Evolutionary conservation across 2,113 vertebrate species (phyloP), one percentile per base, ranked within the genome.

Genomic region (Oryzias javanicus): DNA sequence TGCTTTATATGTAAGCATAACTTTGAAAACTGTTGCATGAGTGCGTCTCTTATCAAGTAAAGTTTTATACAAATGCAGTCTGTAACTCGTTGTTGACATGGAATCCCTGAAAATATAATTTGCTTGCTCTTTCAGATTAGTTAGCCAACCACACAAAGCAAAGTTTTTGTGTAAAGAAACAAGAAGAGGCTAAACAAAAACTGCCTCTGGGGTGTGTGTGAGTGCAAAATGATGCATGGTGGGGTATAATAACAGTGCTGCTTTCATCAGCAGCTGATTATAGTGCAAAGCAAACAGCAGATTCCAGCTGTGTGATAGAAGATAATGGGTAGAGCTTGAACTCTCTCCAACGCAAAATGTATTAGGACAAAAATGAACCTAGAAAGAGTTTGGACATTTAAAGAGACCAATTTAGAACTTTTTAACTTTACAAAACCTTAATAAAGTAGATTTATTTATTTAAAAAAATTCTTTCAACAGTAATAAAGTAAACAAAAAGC

Each of bases 221-320:
- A 40, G 49, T 66, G 41, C 18, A 74, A 78, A 79, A 17, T 61
- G 55, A 72, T 81, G 53, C 27, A 40, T 81, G 63, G 40, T n/a
- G 20, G 66, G 48, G 62, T 76, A 60, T 66, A 84, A 83, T 81
- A 76, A 68, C 53, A 77, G 73, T 50, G 13, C 22, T 64, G 50
- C 60, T 74, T 58, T 78, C 74, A 77, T 81, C 56, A 70, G 65
- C 48, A 57, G 74, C 29, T 78, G 72, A 87, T 82, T 82, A 76
- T 42, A 72, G 78, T 71, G 50, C 57, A 70, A 55, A 49, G 47
- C 45, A 14, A 24, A 46, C 53, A 67, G 56, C 46, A 69, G 40
- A 41, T 60, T 72, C 63, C 70, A 82, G 74, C 71, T 83, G 70
- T 64, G 49, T 18, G 45, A 55, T 19, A 46, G 49, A 29, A 53